Conservation (phyloP, 2,797 vertebrate genomes). For the Microctenopoma lineatum region DNA sequence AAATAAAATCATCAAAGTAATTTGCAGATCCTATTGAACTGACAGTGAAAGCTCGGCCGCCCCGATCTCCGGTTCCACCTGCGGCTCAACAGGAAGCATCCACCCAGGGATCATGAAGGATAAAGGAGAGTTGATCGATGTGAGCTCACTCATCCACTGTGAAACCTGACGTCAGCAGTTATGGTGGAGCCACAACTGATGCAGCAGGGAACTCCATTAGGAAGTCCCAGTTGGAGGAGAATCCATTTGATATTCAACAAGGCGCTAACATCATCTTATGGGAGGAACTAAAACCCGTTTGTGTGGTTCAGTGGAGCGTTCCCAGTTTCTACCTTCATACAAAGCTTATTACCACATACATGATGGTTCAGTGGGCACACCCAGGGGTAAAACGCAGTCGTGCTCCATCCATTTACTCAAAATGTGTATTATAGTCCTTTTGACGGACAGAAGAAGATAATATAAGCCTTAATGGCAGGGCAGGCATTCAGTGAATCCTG, state of each 20-base stretch:
- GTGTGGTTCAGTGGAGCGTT: slow-evolving; percentile 10
- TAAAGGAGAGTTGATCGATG: slow-evolving; percentile 53
- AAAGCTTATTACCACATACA: slow-evolving; percentile 13
- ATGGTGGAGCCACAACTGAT: slow-evolving; percentile 9
- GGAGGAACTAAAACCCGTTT: neutral
- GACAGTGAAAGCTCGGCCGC: neutral
- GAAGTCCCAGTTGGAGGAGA: slow-evolving; percentile 16
- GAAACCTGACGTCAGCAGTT: slow-evolving; percentile 41
- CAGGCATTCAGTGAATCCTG: slow-evolving; percentile 49
- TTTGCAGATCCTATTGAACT: neutral
- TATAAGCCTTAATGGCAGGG: slow-evolving; percentile 29
- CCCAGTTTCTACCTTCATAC: slow-evolving; percentile 17
- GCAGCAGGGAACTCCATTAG: slow-evolving; percentile 28
- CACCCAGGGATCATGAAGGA: slow-evolving; percentile 57
- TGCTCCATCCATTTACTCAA: slow-evolving; percentile 43
- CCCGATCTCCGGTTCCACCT: slow-evolving; percentile 12
- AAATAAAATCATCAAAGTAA: neutral
- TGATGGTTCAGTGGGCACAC: slow-evolving; percentile 31
- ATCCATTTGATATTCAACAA: slow-evolving; percentile 28
- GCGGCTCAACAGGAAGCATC: slow-evolving; percentile 43
- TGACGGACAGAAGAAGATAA: slow-evolving; percentile 37
- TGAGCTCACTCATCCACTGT: slow-evolving; percentile 36
- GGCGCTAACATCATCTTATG: neutral
- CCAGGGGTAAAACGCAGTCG: slow-evolving; percentile 25
- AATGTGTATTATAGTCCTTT: slow-evolving; percentile 43